Base-by-base conservation (phyloP, 2,888 invertebrate species). In the Pheosia tremula region DNA sequence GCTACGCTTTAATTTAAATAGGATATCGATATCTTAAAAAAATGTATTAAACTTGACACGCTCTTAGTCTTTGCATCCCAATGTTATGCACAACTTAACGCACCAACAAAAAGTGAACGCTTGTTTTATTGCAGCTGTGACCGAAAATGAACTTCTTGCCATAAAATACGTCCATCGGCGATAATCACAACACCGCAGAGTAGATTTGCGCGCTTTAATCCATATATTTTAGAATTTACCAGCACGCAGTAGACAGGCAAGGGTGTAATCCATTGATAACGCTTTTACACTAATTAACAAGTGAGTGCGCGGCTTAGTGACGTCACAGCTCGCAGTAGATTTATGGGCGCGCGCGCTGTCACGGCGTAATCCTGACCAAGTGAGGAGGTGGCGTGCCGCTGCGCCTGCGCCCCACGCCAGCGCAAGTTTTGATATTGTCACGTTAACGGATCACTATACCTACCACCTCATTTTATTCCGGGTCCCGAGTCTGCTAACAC, bases 211-310 rank as follows among this genome's bases (percentile, higher is more conserved):
- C 62, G 56, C 61, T 62, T 66, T 69, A 60, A 71, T 75, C 55
- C 65, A 66, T 61, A 74, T 65, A 75, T 70, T 74, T 74, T 63
- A 75, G 63, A 72, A 70, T 76, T 66, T 72, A 61, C 66, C 63
- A 63, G 69, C 65, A 66, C 57, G 58, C 65, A 60, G 68, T 75
- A 65, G 66, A 70, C 69, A 69, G 67, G 68, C 66, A 58, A 66
- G 67, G 61, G 65, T 68, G 69, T 79, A 81, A 81, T 81, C 79
- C 79, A 81, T 82, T 83, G 84, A 86, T 84, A 85, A 81, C 78
- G 86, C 84, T 87, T 88, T 90, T 87, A 85, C 83, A 81, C 83
- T 89, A 91, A 90, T 91, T 88, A 90, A 83, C 82, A 81, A 85
- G 83, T 79, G 82, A 84, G 87, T 86, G 74, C 71, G 80, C 80